A percentile compares a stretch with the other conserved stretches of the same genome.
These are phyloP conservation scores for Linnaemya tessellans DNA, from an alignment of 2,888 invertebrate species.

Conservation along the genomic window DNA sequence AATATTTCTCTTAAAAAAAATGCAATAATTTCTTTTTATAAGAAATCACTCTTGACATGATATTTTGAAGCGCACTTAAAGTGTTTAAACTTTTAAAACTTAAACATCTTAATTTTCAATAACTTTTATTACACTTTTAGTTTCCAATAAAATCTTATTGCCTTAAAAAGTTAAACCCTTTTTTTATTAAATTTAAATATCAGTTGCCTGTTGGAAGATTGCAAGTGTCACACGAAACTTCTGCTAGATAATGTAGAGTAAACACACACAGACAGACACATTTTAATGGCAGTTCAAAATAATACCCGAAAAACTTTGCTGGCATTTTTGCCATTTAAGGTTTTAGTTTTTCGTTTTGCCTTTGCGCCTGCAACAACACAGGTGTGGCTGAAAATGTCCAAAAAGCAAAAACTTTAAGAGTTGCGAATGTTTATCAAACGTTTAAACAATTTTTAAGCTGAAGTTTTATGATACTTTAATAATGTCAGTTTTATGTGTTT, in stretches of 20 bases:
- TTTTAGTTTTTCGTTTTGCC: slow-evolving; percentile 12
- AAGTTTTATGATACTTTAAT: neutral
- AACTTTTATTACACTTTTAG: too few species aligned
- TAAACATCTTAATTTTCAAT: too few species aligned
- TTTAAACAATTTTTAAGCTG: neutral
- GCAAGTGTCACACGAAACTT: neutral
- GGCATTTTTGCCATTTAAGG: slow-evolving; percentile 63
- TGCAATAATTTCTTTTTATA: too few species aligned
- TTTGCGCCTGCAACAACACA: slow-evolving; percentile 29
- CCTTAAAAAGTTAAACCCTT: neutral
- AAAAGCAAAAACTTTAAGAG: slow-evolving; percentile 33
- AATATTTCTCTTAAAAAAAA: too few species aligned
- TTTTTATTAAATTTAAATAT: neutral
- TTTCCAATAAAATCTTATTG: neutral
- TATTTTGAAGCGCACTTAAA: too few species aligned
- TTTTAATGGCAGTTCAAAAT: slow-evolving; percentile 63
- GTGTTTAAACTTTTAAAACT: too few species aligned
- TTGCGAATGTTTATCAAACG: slow-evolving; percentile 8
- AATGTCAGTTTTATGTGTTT: too few species aligned
- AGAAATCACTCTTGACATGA: too few species aligned
- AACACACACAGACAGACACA: neutral
- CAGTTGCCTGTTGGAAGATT: neutral
- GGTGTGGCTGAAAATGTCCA: slow-evolving; percentile 59
- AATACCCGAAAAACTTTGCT: slow-evolving; percentile 61
- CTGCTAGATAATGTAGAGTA: neutral